Evolutionary conservation across 1,140 invertebrate species (phyloP), one percentile per base, ranked within the genome.

Genomic region (Campoletis sonorensis): DNA sequence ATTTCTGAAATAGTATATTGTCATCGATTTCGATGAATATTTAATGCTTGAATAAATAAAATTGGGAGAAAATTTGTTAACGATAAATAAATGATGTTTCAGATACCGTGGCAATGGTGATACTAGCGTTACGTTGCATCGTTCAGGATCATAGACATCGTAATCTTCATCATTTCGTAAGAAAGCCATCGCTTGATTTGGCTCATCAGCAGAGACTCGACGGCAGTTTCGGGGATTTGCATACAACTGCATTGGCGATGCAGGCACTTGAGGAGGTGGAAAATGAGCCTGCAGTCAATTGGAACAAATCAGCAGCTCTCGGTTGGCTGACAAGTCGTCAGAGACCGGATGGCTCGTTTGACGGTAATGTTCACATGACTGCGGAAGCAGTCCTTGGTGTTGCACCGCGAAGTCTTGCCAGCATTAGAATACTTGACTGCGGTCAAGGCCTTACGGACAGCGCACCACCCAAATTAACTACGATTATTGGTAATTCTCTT

Each of bases 101-200:
- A 95, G 97, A 97, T 85, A 97, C 96, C 1, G 95, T 97, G 82
- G 95, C 96, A 0, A 96, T 97, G 94, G 96, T 96, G 21, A 95
- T 97, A 27, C 90, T 97, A 88, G 96, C 96, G 0, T 90, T 97
- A 76, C 94, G 95, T 75, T 98, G 97, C 89, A 96, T 97, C 79
- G 95, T 96, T n/a, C 96, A 96, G 82, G 96, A 97, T 84, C 96
- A 97, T 86, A 93, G 95, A 1, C 96, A 96, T 87, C 93, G 96
- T 40, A 96, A 96, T 85, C 90, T 97, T 37, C 94, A 95, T 81
- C 95, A 96, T 86, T 96, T 96, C 85, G 93, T 97, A 16, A 92
- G 95, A 4, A 94, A 95, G 45, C 96, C 96, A 0, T 94, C 96
- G 81, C 93, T 95, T 0, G 94, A 94, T 0, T 89, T 98, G 77